Evolutionary conservation across 2,797 vertebrate genomes (phyloP).

Genomic region (Megalops cyprinoides): DNA sequence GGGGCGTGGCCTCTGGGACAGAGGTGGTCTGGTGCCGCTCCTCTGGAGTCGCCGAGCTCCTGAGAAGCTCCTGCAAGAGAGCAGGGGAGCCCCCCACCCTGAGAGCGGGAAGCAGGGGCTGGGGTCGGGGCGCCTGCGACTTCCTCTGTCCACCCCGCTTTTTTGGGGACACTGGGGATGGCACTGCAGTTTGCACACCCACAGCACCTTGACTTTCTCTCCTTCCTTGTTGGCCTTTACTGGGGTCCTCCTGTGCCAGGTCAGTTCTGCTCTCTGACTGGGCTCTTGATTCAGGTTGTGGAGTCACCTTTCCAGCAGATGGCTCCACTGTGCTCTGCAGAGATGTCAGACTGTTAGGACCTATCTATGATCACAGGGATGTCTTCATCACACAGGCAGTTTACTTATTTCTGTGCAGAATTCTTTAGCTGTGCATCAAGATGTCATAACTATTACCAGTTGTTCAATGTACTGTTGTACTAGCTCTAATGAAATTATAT

Average conservation of each 20-base stretch:
- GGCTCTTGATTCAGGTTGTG: constrained; percentile 29
- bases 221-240: constrained; percentile 8
- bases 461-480: neutral
- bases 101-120: neutral
- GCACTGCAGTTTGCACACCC: neutral
- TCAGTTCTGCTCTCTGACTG: neutral
- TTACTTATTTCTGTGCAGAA: constrained; percentile 10
- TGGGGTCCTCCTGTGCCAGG: constrained; percentile 19
- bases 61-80: constrained; percentile 17
- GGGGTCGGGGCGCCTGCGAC: neutral
- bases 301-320: constrained; percentile 5
- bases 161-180: constrained; percentile 20
- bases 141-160: constrained; percentile 42
- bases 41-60: constrained; percentile 30
- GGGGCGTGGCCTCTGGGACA: constrained; percentile 16
- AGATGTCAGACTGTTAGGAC: neutral
- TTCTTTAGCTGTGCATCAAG: neutral
- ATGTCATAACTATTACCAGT: neutral
- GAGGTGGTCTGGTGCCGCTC: neutral
- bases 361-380: neutral
- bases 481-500: neutral
- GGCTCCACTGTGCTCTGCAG: constrained; percentile 39
- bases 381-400: neutral
- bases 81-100: neutral
- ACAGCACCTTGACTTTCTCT: constrained; percentile 26